Conservation (phyloP, 1,140 invertebrate species). For the Heliconius hewitsoni region DNA sequence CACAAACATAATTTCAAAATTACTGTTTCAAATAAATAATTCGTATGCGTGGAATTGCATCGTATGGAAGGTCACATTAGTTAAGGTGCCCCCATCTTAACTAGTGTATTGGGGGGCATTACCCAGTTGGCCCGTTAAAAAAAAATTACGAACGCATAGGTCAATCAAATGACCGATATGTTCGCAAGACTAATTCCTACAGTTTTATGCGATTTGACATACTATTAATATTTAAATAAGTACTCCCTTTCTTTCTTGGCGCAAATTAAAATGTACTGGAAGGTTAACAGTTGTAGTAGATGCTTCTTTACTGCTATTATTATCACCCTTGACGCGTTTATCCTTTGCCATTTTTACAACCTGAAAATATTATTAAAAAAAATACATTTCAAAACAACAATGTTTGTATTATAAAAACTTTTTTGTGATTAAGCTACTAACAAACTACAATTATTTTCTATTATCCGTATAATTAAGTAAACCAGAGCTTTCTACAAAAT, state of each 20-base stretch:
- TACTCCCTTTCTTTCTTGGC: conserved; percentile 70
- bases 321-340: conserved; percentile 45
- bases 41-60: too few relatives aligned
- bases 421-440: too few relatives aligned
- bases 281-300: conserved; percentile 48
- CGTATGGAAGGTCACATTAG: too few relatives aligned
- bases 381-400: neutral
- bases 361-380: conserved; percentile 41
- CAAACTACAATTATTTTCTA: too few relatives aligned
- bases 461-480: too few relatives aligned
- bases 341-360: conserved; percentile 70
- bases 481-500: too few relatives aligned
- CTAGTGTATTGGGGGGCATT: too few relatives aligned
- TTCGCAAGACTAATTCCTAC: neutral
- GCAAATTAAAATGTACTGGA: conserved; percentile 60
- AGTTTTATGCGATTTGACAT: neutral
- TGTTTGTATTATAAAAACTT: too few relatives aligned
- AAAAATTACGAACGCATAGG: neutral
- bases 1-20: too few relatives aligned
- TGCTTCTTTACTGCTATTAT: conserved; percentile 44
- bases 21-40: too few relatives aligned
- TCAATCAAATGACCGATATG: neutral
- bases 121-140: too few relatives aligned
- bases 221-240: conserved; percentile 58
- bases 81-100: too few relatives aligned